A percentile compares a stretch with the other conserved stretches of the same genome.
Evolutionary conservation across 2,797 vertebrate species (phyloP).

Genomic region (Helicolenus hilgendorfi): DNA sequence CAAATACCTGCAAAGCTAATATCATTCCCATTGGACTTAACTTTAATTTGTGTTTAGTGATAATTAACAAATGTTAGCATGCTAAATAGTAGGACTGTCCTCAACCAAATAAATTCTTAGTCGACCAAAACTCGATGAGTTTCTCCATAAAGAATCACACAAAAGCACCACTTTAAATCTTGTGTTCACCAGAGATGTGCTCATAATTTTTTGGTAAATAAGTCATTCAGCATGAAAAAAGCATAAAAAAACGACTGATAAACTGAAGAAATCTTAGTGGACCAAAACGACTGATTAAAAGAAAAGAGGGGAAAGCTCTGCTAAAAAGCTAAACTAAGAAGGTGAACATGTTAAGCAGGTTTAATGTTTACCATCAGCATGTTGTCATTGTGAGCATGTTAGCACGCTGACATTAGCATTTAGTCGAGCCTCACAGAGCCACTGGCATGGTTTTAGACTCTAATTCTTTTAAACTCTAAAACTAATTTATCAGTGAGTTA

Average conservation of each 20-base stretch:
- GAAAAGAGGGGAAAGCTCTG: accelerated
- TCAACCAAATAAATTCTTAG: no score
- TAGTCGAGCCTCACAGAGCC: neutral
- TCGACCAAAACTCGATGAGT: no score
- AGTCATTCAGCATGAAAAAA: no score
- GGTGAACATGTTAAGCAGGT: neutral
- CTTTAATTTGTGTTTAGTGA: neutral
- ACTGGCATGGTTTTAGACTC: neutral
- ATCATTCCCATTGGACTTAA: neutral
- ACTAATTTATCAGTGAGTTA: neutral
- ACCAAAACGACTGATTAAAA: no score
- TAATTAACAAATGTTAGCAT: neutral
- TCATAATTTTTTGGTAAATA: no score
- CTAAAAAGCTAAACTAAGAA: no score
- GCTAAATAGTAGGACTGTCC: neutral
- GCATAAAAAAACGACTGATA: no score
- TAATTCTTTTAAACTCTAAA: no score
- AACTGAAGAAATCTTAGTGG: no score
- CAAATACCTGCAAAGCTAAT: neutral
- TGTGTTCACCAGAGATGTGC: no score
- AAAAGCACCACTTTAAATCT: no score
- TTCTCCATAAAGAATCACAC: no score
- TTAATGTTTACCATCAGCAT: neutral
- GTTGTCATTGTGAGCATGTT: neutral
- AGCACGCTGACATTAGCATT: neutral